phyloP scores from a whole-genome alignment of 2,797 vertebrate genomes.

The Gila robusta region DNA sequence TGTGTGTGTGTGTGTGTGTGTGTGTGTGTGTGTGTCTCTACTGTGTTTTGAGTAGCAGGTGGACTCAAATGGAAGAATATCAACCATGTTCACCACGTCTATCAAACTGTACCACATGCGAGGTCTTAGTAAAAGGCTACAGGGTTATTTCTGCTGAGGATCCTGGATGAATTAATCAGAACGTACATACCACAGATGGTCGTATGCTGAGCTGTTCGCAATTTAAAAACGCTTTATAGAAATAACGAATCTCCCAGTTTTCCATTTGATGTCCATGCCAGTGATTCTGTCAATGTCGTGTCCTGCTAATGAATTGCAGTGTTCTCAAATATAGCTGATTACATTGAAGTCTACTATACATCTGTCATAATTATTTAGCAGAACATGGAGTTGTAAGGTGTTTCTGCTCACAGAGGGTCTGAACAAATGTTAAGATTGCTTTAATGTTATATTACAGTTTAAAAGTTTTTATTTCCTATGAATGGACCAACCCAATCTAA shows the following conservation, averaged over 20 bases:
- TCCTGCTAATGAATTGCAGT: constrained; percentile 18
- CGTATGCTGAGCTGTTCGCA: background rate
- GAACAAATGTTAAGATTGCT: background rate
- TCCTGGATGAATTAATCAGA: constrained; percentile 44
- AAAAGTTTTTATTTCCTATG: background rate
- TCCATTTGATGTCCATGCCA: constrained; percentile 15
- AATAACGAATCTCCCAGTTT: background rate
- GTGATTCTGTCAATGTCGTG: constrained; percentile 7
- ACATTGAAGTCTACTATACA: constrained; percentile 4
- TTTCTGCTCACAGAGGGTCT: background rate
- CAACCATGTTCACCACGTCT: constrained; percentile 9
- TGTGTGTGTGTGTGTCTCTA: constrained; percentile 23
- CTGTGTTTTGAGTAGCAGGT: constrained; percentile 48
- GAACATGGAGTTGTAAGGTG: constrained; percentile 12
- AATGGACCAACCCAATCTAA: background rate
- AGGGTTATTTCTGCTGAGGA: constrained; percentile 27
- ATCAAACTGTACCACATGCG: constrained; percentile 17
- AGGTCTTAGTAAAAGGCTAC: background rate
- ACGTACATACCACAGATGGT: constrained; percentile 47
- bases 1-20: constrained; percentile 23
- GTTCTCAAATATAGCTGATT: constrained; percentile 26
- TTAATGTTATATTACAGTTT: background rate
- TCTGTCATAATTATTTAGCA: constrained; percentile 29
- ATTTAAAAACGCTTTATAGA: constrained; percentile 3
- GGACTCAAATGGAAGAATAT: constrained; percentile 42